Conservation (phyloP, 2,888 invertebrate genomes). For the Archips crataeganus region DNA sequence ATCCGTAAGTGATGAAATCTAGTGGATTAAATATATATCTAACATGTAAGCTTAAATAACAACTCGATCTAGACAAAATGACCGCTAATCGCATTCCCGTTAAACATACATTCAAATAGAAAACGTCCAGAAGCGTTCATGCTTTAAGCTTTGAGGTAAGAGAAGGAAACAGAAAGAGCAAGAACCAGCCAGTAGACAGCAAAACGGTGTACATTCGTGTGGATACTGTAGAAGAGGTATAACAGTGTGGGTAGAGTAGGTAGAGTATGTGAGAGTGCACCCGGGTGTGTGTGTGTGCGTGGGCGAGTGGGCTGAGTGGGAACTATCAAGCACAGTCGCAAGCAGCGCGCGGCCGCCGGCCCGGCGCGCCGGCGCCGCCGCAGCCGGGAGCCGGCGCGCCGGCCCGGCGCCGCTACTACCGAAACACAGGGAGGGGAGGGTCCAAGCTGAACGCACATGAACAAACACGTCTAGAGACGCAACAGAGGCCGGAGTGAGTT, state of each 20-base stretch:
- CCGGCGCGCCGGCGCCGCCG: constrained; percentile 51
- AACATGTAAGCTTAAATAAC: constrained; percentile 56
- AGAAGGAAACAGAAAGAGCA: constrained; percentile 43
- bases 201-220: constrained; percentile 48
- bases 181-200: constrained; percentile 47
- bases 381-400: constrained; percentile 55
- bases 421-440: constrained; percentile 61
- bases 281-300: constrained; percentile 46
- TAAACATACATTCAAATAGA: constrained; percentile 28
- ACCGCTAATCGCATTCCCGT: constrained; percentile 33
- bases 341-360: constrained; percentile 57
- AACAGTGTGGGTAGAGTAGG: constrained; percentile 48
- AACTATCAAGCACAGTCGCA: constrained; percentile 55
- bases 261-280: constrained; percentile 55
- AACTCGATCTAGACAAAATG: constrained; percentile 46
- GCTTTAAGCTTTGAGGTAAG: constrained; percentile 42
- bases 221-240: constrained; percentile 47
- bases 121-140: constrained; percentile 44
- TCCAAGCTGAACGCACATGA: constrained; percentile 70
- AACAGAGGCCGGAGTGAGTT: constrained; percentile 73
- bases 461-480: constrained; percentile 71
- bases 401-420: constrained; percentile 56
- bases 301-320: constrained; percentile 52
- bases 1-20: constrained; percentile 60
- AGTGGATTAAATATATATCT: constrained; percentile 65